Evolutionary conservation across 2,113 vertebrate genomes (phyloP).

Genomic region (Periophthalmodon schlosseri): DNA sequence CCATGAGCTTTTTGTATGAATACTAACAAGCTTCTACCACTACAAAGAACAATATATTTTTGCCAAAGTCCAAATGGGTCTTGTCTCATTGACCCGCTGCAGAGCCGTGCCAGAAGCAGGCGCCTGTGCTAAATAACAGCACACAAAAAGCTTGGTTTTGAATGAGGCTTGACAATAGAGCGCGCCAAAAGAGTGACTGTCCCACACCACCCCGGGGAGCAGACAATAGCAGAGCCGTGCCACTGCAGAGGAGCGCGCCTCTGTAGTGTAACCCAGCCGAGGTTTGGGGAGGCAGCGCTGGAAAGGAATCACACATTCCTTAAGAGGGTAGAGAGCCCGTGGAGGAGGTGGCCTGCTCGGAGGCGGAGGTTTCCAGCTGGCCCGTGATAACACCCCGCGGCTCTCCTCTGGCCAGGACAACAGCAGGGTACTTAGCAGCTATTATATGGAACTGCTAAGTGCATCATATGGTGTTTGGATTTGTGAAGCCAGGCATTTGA

Average conservation of each 20-base stretch:
- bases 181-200: constrained; percentile 61
- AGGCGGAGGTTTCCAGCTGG: constrained; percentile 69
- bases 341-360: constrained; percentile 55
- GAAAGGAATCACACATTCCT: constrained; percentile 79
- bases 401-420: constrained; percentile 59
- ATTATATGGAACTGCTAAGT: constrained; percentile 60
- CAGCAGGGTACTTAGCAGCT: constrained; percentile 62
- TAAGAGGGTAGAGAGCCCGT: constrained; percentile 62
- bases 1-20: not conserved
- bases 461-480: constrained; percentile 55
- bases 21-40: not conserved
- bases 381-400: constrained; percentile 51
- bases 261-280: constrained; percentile 57
- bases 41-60: not conserved
- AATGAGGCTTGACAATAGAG: constrained; percentile 66
- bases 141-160: constrained; percentile 63
- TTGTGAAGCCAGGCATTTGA: constrained; percentile 52
- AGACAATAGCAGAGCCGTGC: constrained; percentile 64
- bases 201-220: constrained; percentile 65
- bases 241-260: constrained; percentile 53
- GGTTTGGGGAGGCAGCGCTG: constrained; percentile 62
- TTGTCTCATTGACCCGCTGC: constrained; percentile 51
- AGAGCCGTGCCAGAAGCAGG: constrained; percentile 54
- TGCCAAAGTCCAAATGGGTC: constrained; percentile 50
- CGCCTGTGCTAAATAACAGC: constrained; percentile 58